Conservation (phyloP, 2,797 vertebrate species). For the Phataginus tetradactyla region DNA sequence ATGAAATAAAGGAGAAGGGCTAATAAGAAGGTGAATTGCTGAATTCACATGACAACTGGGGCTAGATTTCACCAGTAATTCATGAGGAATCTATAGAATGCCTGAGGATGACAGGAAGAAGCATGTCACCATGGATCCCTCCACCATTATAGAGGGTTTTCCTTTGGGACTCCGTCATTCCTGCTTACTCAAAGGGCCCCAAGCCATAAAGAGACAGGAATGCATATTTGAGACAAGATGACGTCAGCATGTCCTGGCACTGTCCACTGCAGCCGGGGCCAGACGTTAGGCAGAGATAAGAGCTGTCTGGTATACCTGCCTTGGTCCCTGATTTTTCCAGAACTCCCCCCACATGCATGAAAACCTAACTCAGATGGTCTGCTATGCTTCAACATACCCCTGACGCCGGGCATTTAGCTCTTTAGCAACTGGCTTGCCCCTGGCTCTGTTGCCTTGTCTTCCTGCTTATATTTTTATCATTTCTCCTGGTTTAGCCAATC, state of each 20-base stretch:
- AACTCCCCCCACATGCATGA: neutral
- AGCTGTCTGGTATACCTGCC: neutral
- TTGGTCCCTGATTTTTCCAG: neutral
- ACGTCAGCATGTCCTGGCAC: neutral
- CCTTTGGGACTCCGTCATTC: neutral
- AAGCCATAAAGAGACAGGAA: neutral
- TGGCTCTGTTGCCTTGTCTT: neutral
- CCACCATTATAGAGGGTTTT: neutral
- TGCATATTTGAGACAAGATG: neutral
- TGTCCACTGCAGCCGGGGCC: neutral
- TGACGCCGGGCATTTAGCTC: neutral
- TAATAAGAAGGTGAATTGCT: neutral
- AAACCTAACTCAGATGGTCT: neutral
- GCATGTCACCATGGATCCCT: neutral
- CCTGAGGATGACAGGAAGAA: neutral
- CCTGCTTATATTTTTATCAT: neutral
- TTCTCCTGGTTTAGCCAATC: neutral
- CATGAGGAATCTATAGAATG: neutral
- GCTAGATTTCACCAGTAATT: neutral
- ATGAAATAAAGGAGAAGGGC: neutral
- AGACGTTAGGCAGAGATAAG: neutral
- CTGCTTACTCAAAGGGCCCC: neutral
- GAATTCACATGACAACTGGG: neutral
- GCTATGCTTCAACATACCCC: neutral
- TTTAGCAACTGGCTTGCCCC: neutral